These are phyloP conservation scores for Anastatus disparis DNA, from an alignment of 1,140 invertebrate genomes.

Conservation along the genomic window DNA sequence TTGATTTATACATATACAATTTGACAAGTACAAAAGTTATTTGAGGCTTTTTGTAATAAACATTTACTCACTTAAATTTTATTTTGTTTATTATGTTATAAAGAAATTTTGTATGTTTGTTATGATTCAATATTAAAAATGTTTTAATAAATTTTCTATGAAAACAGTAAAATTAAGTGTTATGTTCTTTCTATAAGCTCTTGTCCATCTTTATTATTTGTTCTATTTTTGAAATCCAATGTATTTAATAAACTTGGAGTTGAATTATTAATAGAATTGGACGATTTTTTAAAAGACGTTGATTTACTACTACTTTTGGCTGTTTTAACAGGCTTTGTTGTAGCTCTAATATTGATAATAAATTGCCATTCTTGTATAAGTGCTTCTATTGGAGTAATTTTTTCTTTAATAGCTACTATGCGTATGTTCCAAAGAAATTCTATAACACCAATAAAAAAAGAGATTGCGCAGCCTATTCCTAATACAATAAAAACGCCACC, in stretches of 20 bases:
- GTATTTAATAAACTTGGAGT: no score
- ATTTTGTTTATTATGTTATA: constrained; percentile 10
- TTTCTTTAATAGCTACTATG: constrained; percentile 80
- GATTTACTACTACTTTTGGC: constrained; percentile 45
- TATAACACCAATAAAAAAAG: constrained; percentile 74
- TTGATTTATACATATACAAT: constrained; percentile 8
- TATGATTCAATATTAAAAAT: constrained; percentile 24
- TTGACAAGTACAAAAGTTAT: constrained; percentile 20
- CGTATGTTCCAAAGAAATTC: constrained; percentile 88
- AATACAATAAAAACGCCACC: constrained; percentile 92
- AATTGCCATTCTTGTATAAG: constrained; percentile 73
- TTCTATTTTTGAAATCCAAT: no score
- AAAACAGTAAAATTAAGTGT: no score
- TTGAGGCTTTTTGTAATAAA: constrained; percentile 5
- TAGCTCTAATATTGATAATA: constrained; percentile 72
- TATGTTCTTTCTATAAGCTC: no score
- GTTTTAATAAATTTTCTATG: constrained; percentile 6
- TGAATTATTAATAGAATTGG: no score
- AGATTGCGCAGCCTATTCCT: constrained; percentile 73
- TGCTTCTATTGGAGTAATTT: constrained; percentile 73
- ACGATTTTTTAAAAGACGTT: no score
- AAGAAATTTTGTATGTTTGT: constrained; percentile 13
- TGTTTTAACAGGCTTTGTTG: constrained; percentile 71
- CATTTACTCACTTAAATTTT: constrained; percentile 6
- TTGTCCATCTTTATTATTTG: no score